Percentiles rank a stretch among this genome's conserved stretches.
phyloP scores from a whole-genome alignment of 37 sponge, comb jelly and placozoan genomes.

The Diacarnus erythraeanus region DNA sequence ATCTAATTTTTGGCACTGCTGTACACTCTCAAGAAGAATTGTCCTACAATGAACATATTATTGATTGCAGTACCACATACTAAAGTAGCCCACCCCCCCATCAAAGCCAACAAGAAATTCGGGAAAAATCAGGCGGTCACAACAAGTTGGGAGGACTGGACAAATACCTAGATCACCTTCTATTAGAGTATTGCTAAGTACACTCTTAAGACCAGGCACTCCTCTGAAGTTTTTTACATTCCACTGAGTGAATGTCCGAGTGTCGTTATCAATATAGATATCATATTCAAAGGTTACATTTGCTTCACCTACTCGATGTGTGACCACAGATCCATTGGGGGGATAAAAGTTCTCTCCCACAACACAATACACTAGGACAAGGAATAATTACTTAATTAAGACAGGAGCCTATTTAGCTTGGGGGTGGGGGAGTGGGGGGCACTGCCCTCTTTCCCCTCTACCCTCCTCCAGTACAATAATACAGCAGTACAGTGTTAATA shows the following conservation, averaged over 20 bases:
- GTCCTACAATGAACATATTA: not conserved
- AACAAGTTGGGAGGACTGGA: not conserved
- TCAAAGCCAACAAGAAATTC: not conserved
- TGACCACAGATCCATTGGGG: not conserved
- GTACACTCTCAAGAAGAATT: not conserved
- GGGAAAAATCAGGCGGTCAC: not conserved
- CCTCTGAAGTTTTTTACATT: not conserved
- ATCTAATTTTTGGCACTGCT: no score
- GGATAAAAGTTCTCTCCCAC: no score
- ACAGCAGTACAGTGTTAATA: no score
- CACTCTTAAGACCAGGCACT: not conserved
- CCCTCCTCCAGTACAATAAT: no score
- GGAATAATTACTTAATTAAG: no score
- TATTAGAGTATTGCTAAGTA: not conserved
- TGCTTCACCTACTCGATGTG: not conserved
- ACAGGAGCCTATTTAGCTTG: no score
- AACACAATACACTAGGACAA: no score
- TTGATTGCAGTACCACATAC: constrained; percentile 1
- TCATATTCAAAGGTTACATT: not conserved
- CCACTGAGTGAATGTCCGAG: not conserved
- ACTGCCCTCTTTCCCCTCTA: no score
- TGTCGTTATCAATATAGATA: not conserved
- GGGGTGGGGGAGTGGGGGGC: no score
- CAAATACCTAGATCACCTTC: not conserved
- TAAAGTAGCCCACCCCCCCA: not conserved